Base-by-base conservation (phyloP, 64 coral and sea anemone genomes). In the Cladopsammia gracilis region DNA sequence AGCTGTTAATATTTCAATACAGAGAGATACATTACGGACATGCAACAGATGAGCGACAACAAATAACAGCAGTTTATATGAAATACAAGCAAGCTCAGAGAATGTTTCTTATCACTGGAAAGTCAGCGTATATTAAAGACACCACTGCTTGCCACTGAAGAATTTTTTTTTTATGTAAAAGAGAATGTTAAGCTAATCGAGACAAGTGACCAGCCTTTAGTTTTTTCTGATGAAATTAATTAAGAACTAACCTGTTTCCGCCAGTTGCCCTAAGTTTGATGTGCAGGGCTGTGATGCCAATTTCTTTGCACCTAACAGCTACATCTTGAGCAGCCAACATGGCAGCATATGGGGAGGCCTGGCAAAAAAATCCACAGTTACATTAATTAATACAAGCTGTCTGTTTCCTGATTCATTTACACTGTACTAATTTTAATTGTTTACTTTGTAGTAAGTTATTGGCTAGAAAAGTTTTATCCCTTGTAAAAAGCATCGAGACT, bases 241-340 rank as follows among this genome's bases (percentile, higher is more conserved):
- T n/a, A n/a, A 47, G 13, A 13, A 47, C 67, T 34, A 90, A 98
- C 97, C 93, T 96, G 84, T 98, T 98, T 48, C 97, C 97, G 64
- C 97, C 97, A 92, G 97, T 98, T 52, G 97, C 97, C 46, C 97
- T 96, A 9, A 98, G 91, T 44, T 98, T 98, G 53, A 98, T 96
- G 70, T 98, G 97, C 61, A 98, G 75, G 51, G 97, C 97, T 88
- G 76, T 98, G 50, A 98, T 96, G 57, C 97, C 97, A 89, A 98
- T 90, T 60, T 98, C 97, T 86, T 98, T 98, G 90, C 97, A 98
- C 70, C 97, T 96, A 42, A 22, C 90, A 85, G 97, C 97, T 22
- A 98, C 97, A 85, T 98, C 97, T 84, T 98, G 97, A 15, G 97
- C 97, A 70, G 97, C 97, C 71, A 98, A 98, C 97, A 98, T 98